Percentiles rank a stretch among this genome's conserved stretches.
Conservation (phyloP, 2,888 invertebrate species). For the Danaus chrysippus region DNA sequence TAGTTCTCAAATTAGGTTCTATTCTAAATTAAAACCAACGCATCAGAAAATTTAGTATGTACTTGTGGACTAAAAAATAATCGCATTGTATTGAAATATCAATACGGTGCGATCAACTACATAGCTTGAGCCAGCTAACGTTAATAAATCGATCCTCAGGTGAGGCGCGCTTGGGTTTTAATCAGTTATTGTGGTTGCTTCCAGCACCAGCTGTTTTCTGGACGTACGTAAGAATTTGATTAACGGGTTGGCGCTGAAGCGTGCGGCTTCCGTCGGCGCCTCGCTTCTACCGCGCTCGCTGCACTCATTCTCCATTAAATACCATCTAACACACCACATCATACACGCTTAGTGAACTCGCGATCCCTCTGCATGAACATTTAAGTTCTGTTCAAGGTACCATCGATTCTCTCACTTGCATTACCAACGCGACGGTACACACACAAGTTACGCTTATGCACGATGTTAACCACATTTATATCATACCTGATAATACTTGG, state of each 20-base stretch:
- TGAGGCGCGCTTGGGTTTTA: slow-evolving; percentile 52
- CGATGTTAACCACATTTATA: slow-evolving; percentile 21
- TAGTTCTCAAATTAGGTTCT: not conserved
- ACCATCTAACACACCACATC: slow-evolving; percentile 22
- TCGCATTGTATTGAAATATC: not conserved
- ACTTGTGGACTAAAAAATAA: not conserved
- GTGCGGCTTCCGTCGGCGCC: slow-evolving; percentile 32
- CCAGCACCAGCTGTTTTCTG: slow-evolving; percentile 84
- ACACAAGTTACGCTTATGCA: slow-evolving; percentile 24
- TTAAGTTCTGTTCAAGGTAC: not conserved
- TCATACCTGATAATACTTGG: slow-evolving; percentile 21
- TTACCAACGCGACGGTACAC: slow-evolving; percentile 5
- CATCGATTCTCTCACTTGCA: not conserved
- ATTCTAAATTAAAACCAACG: not conserved
- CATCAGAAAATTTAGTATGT: not conserved
- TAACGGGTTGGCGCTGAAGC: slow-evolving; percentile 33
- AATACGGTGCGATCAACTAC: not conserved
- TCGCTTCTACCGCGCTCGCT: slow-evolving; percentile 39
- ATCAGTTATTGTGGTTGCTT: slow-evolving; percentile 74
- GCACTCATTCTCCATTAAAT: slow-evolving; percentile 31
- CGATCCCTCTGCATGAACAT: slow-evolving; percentile 20
- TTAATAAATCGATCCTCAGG: slow-evolving; percentile 34
- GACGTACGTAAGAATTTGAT: slow-evolving; percentile 71
- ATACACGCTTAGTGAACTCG: slow-evolving; percentile 23
- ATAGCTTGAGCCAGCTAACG: slow-evolving; percentile 26